Base-by-base conservation (phyloP, 30 jellyfish, hydroid and myxozoan species). In the Cassiopea xamachana region DNA sequence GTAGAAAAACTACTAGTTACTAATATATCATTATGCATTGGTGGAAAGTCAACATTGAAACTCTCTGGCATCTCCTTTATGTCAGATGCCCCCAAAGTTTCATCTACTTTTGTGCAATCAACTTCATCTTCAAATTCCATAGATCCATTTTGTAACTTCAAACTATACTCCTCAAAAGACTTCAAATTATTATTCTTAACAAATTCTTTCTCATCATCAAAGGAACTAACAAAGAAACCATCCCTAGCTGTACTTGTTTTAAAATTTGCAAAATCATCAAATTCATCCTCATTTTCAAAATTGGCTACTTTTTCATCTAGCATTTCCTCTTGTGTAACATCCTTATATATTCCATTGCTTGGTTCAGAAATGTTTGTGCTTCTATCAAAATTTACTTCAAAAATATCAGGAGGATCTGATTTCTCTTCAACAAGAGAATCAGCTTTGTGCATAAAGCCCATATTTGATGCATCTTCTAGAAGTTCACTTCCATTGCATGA, bases 221-320 rank as follows among this genome's bases (percentile, higher is more conserved):
- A 6, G 7, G 64, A 64, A 64, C 6, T 64, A 9, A 5, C 15
- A 64, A 64, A 64, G 43, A 9, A 64, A 64, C 27, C 43, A 9
- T 64, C 74, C 19, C 15, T 64, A 13, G 2, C 2, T 64, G 5
- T 27, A 78, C 48, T 78, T 48, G 87, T 7, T 58, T 78, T 17
- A 51, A 78, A 78, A 59, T 78, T 55, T 12, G 74, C 87, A 78
- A 78, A 78, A 78, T 78, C 87, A 78, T 60, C 87, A 78, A 78
- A 78, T 2, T 50, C 71, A 18, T 78, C 74, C 14, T 50, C 55
- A 1, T 71, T 71, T 9, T 64, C 74, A 9, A 64, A 64, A 64
- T 14, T 13, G 19, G 15, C 15, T 2, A 2, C 74, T 64, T 7
- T 64, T 5, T 64, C 74, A 64, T 64, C 27, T 3, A 55, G 12